phyloP scores from a whole-genome alignment of 1,140 invertebrate genomes.

The Caenorhabditis remanei region DNA sequence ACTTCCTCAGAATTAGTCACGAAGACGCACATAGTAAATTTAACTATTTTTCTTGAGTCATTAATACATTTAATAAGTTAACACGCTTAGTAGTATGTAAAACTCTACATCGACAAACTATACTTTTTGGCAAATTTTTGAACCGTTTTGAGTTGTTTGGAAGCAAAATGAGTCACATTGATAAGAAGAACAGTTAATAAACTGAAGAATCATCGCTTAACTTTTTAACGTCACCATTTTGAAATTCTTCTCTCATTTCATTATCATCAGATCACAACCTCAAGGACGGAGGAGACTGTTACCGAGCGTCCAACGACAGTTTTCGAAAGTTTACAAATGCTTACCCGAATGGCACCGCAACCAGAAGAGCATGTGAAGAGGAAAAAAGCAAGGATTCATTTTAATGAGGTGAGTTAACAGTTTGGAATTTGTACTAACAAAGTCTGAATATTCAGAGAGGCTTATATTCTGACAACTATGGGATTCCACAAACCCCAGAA shows the following conservation, averaged over 20 bases:
- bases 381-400: neutral
- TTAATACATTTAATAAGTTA: neutral
- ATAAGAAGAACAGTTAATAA: constrained; percentile 31
- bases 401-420: neutral
- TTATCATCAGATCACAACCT: neutral
- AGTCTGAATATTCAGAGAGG: neutral
- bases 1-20: too few species aligned
- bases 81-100: neutral
- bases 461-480: neutral
- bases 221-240: neutral
- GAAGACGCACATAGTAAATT: too few species aligned
- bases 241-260: neutral
- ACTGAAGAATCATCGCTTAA: constrained; percentile 1
- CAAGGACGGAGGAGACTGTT: neutral
- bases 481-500: neutral
- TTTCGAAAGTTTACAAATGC: constrained; percentile 33
- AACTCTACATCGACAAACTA: neutral
- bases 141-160: neutral
- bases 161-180: constrained; percentile 8
- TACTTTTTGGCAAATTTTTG: neutral
- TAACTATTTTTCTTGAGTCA: neutral
- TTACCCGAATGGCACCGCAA: neutral
- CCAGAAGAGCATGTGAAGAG: neutral
- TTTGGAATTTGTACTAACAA: neutral
- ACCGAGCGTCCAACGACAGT: neutral